Evolutionary conservation across 1,140 invertebrate genomes (phyloP).

Genomic region (Bilobella aurantiaca): DNA sequence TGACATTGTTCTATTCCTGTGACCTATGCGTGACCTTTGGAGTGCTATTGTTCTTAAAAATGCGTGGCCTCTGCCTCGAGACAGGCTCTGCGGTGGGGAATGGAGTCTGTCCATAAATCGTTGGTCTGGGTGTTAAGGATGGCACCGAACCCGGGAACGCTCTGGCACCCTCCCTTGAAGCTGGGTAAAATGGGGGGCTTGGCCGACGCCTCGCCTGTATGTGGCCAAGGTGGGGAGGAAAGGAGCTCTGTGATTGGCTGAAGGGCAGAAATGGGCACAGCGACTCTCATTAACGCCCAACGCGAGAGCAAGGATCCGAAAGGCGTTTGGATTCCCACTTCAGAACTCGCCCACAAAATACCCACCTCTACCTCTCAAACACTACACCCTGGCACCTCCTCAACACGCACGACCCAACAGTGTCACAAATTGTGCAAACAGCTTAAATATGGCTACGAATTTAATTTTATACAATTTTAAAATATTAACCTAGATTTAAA

Average conservation of each 20-base stretch:
- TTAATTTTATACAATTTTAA: too few relatives aligned
- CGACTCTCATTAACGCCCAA: conserved; percentile 35
- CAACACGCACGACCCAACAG: neutral
- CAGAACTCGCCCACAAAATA: conserved; percentile 11
- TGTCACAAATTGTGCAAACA: neutral
- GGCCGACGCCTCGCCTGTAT: conserved; percentile 8
- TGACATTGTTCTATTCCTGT: too few relatives aligned
- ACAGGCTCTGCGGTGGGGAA: conserved; percentile 26
- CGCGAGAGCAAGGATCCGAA: conserved; percentile 27
- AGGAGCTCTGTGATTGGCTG: conserved; percentile 26
- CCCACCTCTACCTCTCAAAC: too few relatives aligned
- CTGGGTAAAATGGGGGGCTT: conserved; percentile 29
- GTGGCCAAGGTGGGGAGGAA: conserved; percentile 11
- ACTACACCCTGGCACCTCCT: neutral
- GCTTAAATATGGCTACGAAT: too few relatives aligned
- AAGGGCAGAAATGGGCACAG: conserved; percentile 31
- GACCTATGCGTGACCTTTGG: too few relatives aligned
- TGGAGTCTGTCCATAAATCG: conserved; percentile 33
- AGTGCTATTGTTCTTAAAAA: too few relatives aligned
- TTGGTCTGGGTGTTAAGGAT: conserved; percentile 34
- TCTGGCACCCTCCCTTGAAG: conserved; percentile 35
- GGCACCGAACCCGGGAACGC: conserved; percentile 32
- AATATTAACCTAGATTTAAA: too few relatives aligned
- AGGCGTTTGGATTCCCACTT: conserved; percentile 33
- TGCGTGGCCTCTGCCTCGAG: too few relatives aligned